phyloP scores from a whole-genome alignment of 1,140 invertebrate species.

The Aradophagus sp. region DNA sequence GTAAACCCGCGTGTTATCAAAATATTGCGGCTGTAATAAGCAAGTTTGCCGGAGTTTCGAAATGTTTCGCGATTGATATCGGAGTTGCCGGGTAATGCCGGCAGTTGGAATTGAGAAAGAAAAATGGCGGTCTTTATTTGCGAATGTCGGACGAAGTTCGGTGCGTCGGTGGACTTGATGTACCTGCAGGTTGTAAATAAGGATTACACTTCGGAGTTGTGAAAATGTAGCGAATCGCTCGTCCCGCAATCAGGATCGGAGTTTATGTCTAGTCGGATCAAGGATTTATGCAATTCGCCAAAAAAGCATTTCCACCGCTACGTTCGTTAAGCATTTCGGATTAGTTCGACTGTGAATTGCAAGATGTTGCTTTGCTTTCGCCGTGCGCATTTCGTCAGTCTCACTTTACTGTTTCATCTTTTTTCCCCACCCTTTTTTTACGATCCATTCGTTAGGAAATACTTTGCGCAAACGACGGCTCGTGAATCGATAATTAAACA shows the following conservation, averaged over 20 bases:
- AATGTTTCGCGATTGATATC: conserved; percentile 25
- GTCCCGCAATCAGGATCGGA: conserved; percentile 30
- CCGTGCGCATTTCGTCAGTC: neutral
- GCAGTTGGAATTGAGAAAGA: conserved; percentile 24
- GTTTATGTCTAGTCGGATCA: conserved; percentile 38
- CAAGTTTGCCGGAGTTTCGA: neutral
- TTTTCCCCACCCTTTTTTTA: no score
- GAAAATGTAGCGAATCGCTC: conserved; percentile 46
- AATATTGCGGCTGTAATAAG: no score
- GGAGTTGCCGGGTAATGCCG: conserved; percentile 19
- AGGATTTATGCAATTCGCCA: conserved; percentile 36
- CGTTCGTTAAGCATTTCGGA: conserved; percentile 36
- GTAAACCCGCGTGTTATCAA: no score
- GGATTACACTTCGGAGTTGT: conserved; percentile 48
- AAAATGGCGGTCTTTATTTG: conserved; percentile 40
- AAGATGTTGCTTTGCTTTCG: conserved; percentile 14
- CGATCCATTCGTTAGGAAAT: no score
- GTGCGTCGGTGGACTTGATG: conserved; percentile 37
- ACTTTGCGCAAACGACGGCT: neutral
- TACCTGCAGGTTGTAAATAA: conserved; percentile 44
- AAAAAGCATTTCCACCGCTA: conserved; percentile 30
- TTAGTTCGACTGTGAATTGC: conserved; percentile 32
- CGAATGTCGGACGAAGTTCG: conserved; percentile 29
- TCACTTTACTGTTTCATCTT: no score
- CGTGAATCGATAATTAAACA: no score